Conservation (phyloP, 2,888 invertebrate genomes). For the Drosophila koepferae region DNA sequence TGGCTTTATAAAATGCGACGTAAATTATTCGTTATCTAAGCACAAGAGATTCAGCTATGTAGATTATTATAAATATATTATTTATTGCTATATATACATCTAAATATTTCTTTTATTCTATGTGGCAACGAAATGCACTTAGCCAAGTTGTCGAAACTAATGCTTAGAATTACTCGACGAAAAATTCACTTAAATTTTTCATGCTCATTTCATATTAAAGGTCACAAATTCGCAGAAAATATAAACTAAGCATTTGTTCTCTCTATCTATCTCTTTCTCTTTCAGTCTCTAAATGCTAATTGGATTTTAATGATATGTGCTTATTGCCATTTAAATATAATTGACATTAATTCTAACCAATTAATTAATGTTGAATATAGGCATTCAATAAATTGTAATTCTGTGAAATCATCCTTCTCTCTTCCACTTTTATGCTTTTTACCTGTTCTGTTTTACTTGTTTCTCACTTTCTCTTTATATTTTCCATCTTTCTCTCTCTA, state of each 20-base stretch:
- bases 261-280: background rate
- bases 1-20: constrained; percentile 60
- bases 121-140: constrained; percentile 36
- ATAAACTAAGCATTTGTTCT: background rate
- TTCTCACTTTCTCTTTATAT: no score
- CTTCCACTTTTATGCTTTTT: no score
- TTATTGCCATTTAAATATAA: no score
- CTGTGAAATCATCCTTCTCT: no score
- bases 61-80: constrained; percentile 1
- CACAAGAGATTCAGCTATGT: constrained; percentile 15
- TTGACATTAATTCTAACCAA: no score
- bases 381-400: no score
- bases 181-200: constrained; percentile 4
- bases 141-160: constrained; percentile 40
- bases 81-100: background rate
- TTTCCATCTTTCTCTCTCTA: no score
- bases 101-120: constrained; percentile 11
- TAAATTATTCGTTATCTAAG: constrained; percentile 60
- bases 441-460: no score
- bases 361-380: background rate
- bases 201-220: constrained; percentile 1
- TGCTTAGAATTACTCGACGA: constrained; percentile 25
- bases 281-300: background rate
- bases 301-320: background rate
- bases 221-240: background rate